Conservation (phyloP, 2,888 invertebrate genomes). For the Cosmia trapezina region DNA sequence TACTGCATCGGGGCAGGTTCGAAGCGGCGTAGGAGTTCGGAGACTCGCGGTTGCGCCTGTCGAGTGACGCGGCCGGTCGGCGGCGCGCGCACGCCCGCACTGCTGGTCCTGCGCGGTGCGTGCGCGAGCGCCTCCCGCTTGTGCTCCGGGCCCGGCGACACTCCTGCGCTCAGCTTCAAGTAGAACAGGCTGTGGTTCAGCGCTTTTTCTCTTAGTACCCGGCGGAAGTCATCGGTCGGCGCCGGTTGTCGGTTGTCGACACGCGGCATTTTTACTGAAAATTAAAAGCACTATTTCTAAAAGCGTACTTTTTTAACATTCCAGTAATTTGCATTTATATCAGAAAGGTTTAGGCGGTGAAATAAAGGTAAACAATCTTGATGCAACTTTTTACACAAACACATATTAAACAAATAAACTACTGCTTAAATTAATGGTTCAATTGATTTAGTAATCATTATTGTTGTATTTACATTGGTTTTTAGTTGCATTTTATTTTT, state of each 20-base stretch:
- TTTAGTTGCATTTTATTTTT: too few relatives aligned
- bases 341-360: too few relatives aligned
- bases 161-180: slow-evolving; percentile 85
- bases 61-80: slow-evolving; percentile 81
- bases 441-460: too few relatives aligned
- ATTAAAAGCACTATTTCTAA: neutral
- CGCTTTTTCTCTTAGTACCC: slow-evolving; percentile 88
- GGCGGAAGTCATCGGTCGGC: slow-evolving; percentile 86
- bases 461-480: too few relatives aligned
- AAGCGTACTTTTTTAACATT: slow-evolving; percentile 8
- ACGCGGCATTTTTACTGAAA: slow-evolving; percentile 81
- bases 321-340: slow-evolving; percentile 13
- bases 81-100: slow-evolving; percentile 84
- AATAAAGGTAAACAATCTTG: too few relatives aligned
- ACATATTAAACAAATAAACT: too few relatives aligned
- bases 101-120: slow-evolving; percentile 71
- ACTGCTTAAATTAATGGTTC: too few relatives aligned
- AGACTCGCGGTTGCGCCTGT: slow-evolving; percentile 85
- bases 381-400: too few relatives aligned
- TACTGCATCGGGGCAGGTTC: slow-evolving; percentile 88
- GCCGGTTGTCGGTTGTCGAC: slow-evolving; percentile 76
- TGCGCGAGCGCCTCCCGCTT: slow-evolving; percentile 69
- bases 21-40: slow-evolving; percentile 84
- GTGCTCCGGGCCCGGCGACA: slow-evolving; percentile 67
- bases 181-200: slow-evolving; percentile 88